Base-by-base conservation (phyloP, 1,140 invertebrate species). In the Cecropterus lyciades region DNA sequence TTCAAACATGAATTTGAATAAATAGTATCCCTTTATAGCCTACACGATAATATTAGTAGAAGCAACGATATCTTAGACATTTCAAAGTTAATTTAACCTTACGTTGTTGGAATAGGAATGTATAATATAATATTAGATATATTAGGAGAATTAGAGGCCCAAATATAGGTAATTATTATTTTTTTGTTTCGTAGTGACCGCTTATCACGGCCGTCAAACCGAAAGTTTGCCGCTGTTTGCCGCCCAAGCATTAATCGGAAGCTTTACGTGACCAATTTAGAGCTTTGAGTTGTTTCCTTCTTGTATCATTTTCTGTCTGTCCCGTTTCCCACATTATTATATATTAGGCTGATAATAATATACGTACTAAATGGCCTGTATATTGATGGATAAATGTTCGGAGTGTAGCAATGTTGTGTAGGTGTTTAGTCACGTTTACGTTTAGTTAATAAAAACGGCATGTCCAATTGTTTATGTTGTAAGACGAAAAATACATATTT, bases 241-340 rank as follows among this genome's bases (percentile, higher is more conserved):
- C 73, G 77, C 82, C 85, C 82, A 74, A 83, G 72, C 74, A 84
- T 85, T 86, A 82, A 87, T 87, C 77, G 79, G 75, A 85, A 80
- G 86, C 86, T 89, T 73, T 70, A 80, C 89, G 89, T 91, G 89
- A 91, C 89, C 89, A 87, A 80, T 73, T 84, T 91, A 89, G 82
- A 82, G 82, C 84, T 86, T 87, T 73, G 75, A 83, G 73, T 87
- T 83, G 73, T 85, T 84, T 82, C 81, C 82, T 86, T 88, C 87
- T 80, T 88, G 73, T 85, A 84, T 87, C 70, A 84, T 83, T 88
- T 89, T 79, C 77, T 79, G 53, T 78, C 85, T 87, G 76, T 91
- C 77, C 73, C 73, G 71, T 87, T 86, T 87, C 82, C 84, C 69
- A 74, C 53, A 62, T 53, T 70, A 60, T 52, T 64, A 69, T 55